These are phyloP conservation scores for Thelaira solivaga DNA, from an alignment of 2,888 invertebrate species.

Conservation along the genomic window DNA sequence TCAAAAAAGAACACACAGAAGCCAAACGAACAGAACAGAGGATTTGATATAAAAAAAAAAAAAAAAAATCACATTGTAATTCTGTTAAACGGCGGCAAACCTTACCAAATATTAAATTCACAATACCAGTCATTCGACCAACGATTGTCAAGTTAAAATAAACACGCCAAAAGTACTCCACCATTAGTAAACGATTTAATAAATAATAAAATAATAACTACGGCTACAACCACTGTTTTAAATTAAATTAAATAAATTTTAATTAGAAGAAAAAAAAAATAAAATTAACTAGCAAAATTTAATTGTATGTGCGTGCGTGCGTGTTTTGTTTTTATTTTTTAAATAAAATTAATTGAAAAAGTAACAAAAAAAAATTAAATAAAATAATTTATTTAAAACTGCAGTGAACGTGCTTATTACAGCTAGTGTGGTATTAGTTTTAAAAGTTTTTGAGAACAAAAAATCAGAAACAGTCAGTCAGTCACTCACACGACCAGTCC, in stretches of 20 bases:
- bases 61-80: conserved; percentile 48
- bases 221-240: conserved; percentile 7
- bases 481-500: not conserved
- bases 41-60: conserved; percentile 42
- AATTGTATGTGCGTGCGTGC: not conserved
- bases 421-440: conserved; percentile 38
- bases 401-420: conserved; percentile 24
- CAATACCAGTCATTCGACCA: conserved; percentile 73
- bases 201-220: not conserved
- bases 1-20: conserved; percentile 28
- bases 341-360: not conserved
- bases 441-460: not conserved
- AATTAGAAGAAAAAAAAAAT: not conserved
- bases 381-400: not conserved
- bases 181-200: not conserved
- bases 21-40: conserved; percentile 23
- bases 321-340: not conserved
- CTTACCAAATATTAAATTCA: conserved; percentile 74
- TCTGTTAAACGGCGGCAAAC: conserved; percentile 66
- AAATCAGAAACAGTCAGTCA: not conserved
- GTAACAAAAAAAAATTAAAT: not conserved
- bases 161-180: conserved; percentile 44
- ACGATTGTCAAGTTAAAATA: conserved; percentile 73
- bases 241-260: not conserved
- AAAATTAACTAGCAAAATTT: conserved; percentile 4